phyloP scores from a whole-genome alignment of 2,888 invertebrate genomes.

The Acanthosepion lycidas region DNA sequence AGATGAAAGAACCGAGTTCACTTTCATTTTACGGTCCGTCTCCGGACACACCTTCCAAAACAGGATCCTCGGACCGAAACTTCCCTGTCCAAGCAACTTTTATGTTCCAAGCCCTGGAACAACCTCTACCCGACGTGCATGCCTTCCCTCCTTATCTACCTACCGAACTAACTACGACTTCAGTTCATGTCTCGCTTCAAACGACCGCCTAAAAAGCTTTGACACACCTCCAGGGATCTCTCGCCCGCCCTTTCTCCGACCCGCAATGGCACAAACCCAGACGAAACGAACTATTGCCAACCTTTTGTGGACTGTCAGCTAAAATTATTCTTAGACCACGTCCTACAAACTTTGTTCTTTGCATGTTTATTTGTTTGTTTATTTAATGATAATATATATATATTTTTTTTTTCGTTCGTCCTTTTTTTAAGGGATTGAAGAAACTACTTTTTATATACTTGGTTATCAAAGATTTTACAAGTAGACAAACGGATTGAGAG shows the following conservation, averaged over 20 bases:
- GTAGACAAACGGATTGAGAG: background rate
- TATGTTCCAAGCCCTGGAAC: background rate
- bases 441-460: background rate
- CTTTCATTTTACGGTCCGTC: background rate
- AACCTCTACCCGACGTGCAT: background rate
- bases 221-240: slow-evolving; percentile 33
- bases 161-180: background rate
- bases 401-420: background rate
- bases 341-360: background rate
- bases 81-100: background rate
- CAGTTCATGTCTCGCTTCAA: background rate
- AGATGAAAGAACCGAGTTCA: background rate
- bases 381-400: background rate
- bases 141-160: background rate
- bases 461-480: background rate
- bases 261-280: background rate
- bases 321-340: background rate
- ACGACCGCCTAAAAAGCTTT: background rate
- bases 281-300: background rate
- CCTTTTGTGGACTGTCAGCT: background rate
- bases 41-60: slow-evolving; percentile 15
- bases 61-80: slow-evolving; percentile 16
- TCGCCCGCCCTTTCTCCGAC: background rate
- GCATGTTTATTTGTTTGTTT: background rate
- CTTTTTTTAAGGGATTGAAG: background rate